phyloP scores from a whole-genome alignment of 1,140 invertebrate genomes.

The fruit fly (Drosophila melanogaster) region Release_6_plus_ISO1_MT NC_004354.4:4692501-4693000 shows the following conservation, averaged over 20 bases:
- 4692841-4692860: not conserved
- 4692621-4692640: not conserved
- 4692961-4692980: constrained; percentile 4
- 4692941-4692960: constrained; percentile 36
- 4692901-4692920: constrained; percentile 1
- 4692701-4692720: constrained; percentile 24
- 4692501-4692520: constrained; percentile 29
- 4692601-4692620: not conserved
- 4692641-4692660: constrained; percentile 4
- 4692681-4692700: constrained; percentile 22
- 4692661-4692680: not conserved
- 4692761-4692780: constrained; percentile 6
- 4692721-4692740: constrained; percentile 10
- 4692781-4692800: constrained; percentile 4
- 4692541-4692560: constrained; percentile 52
- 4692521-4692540: constrained; percentile 40
- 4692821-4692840: not conserved
- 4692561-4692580: constrained; percentile 5
- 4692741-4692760: constrained; percentile 30
- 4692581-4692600: not conserved
- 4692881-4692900: constrained; percentile 9
- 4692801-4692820: not conserved
- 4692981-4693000: constrained; percentile 50
- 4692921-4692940: constrained; percentile 15
- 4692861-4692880: constrained; percentile 3